These are phyloP conservation scores for Allygus modestus DNA, from an alignment of 2,888 invertebrate species.

Conservation along the genomic window DNA sequence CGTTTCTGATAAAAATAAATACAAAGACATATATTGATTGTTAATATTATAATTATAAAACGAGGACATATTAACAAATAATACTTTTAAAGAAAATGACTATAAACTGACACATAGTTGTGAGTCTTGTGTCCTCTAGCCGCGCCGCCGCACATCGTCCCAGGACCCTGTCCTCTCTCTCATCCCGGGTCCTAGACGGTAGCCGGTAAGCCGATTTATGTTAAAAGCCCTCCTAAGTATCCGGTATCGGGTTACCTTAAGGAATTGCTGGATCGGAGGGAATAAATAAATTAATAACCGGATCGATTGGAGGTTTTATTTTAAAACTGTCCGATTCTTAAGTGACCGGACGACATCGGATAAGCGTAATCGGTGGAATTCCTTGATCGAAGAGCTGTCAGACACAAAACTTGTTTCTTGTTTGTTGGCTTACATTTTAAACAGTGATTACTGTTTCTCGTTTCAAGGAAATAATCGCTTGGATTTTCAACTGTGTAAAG, in stretches of 20 bases:
- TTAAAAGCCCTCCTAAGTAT: slow-evolving; percentile 49
- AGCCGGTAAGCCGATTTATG: slow-evolving; percentile 44
- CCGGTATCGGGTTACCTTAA: slow-evolving; percentile 25
- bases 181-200: slow-evolving; percentile 13
- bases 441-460: slow-evolving; percentile 1
- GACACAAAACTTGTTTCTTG: neutral
- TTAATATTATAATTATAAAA: too few relatives aligned
- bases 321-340: slow-evolving; percentile 19
- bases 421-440: slow-evolving; percentile 1
- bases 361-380: slow-evolving; percentile 14
- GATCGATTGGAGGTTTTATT: neutral
- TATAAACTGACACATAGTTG: too few relatives aligned
- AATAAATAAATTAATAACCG: slow-evolving; percentile 43
- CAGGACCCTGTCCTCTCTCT: too few relatives aligned
- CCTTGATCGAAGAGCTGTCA: slow-evolving; percentile 24
- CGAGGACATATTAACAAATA: too few relatives aligned
- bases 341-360: slow-evolving; percentile 28
- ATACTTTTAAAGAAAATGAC: too few relatives aligned
- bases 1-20: too few relatives aligned
- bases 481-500: neutral
- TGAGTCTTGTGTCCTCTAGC: too few relatives aligned
- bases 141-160: too few relatives aligned
- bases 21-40: too few relatives aligned
- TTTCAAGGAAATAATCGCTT: neutral
- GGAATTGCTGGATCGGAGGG: slow-evolving; percentile 26